phyloP scores from a whole-genome alignment of 2,113 vertebrate genomes.

The Perca flavescens region DNA sequence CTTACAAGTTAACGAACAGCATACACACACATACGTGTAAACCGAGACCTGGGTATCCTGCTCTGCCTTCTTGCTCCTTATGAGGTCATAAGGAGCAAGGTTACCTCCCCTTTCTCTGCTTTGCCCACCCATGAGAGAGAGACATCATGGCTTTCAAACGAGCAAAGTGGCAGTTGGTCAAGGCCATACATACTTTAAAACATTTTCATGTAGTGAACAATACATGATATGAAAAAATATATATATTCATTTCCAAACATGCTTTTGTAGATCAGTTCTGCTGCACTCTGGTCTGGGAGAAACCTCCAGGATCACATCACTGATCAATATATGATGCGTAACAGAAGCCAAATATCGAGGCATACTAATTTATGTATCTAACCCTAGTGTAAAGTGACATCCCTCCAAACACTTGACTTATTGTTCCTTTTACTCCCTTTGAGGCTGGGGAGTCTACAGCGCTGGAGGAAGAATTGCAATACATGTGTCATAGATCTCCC shows the following conservation, averaged over 20 bases:
- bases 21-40: too few species aligned
- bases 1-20: too few species aligned
- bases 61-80: too few species aligned
- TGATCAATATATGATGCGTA: conserved; percentile 48
- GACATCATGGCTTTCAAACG: too few species aligned
- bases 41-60: too few species aligned
- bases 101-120: too few species aligned
- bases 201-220: background rate
- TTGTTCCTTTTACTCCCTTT: conserved; percentile 23
- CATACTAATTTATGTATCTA: background rate
- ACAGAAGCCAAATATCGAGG: conserved; percentile 52
- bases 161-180: too few species aligned
- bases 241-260: too few species aligned
- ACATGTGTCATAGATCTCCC: conserved; percentile 59
- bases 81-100: too few species aligned
- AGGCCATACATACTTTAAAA: too few species aligned
- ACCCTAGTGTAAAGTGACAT: conserved; percentile 26
- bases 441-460: conserved; percentile 6
- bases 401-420: conserved; percentile 48
- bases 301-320: conserved; percentile 25
- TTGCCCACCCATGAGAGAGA: too few species aligned
- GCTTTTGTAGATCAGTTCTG: background rate
- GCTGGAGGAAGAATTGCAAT: conserved; percentile 40
- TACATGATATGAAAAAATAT: background rate
- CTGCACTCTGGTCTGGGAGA: background rate